Conservation (phyloP, 2,888 invertebrate species). For the Nyleta sp. region DNA sequence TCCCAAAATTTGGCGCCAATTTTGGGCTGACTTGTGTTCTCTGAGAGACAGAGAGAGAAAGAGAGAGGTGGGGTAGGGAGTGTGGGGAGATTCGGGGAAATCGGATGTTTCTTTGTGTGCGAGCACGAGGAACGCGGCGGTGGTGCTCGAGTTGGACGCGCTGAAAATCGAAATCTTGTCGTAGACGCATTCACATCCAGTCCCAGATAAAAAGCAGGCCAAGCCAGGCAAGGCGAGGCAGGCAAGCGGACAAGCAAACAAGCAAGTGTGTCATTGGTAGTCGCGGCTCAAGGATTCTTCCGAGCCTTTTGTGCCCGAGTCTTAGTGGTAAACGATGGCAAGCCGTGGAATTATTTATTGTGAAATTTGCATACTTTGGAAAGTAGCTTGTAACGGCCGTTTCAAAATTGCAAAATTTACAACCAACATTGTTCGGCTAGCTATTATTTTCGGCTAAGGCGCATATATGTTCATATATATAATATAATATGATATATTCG, state of each 20-base stretch:
- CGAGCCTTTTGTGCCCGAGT: not conserved
- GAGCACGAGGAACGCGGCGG: slow-evolving; percentile 7
- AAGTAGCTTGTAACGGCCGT: too few species aligned
- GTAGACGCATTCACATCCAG: slow-evolving; percentile 44
- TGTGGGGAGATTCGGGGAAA: not conserved
- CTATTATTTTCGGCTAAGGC: too few species aligned
- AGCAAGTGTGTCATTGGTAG: slow-evolving; percentile 21
- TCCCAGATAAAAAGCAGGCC: slow-evolving; percentile 45
- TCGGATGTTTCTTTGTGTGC: slow-evolving; percentile 4
- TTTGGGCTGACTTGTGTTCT: too few species aligned
- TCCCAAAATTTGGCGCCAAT: too few species aligned
- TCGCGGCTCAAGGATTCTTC: slow-evolving; percentile 32
- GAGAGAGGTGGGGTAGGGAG: not conserved
- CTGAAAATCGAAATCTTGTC: slow-evolving; percentile 8
- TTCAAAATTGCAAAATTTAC: too few species aligned
- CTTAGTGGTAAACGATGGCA: too few species aligned
- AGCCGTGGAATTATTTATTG: too few species aligned
- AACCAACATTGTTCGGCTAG: too few species aligned
- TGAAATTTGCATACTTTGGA: too few species aligned
- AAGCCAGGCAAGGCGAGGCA: slow-evolving; percentile 54
- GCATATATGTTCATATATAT: too few species aligned
- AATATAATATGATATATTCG: too few species aligned
- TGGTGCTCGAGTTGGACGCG: not conserved
- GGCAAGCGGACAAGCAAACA: slow-evolving; percentile 35
- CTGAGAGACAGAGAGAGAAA: too few species aligned